Evolutionary conservation across 2,888 invertebrate genomes (phyloP).

Genomic region (Agrotis exclamationis): DNA sequence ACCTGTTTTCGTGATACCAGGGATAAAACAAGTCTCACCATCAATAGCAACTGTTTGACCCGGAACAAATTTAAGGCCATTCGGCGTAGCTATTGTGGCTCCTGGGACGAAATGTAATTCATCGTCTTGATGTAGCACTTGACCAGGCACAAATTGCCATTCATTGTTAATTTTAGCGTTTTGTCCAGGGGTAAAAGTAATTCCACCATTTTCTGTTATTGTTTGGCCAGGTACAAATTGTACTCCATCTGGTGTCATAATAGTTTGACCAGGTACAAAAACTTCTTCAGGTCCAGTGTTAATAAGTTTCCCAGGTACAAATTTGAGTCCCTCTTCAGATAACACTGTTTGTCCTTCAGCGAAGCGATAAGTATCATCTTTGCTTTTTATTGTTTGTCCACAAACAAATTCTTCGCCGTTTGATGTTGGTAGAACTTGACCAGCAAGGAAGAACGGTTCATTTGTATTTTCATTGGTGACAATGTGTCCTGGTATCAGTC

Average conservation of each 20-base stretch:
- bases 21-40: constrained; percentile 91
- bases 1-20: constrained; percentile 90
- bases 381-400: constrained; percentile 92
- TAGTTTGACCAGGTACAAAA: constrained; percentile 92
- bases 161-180: constrained; percentile 89
- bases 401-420: constrained; percentile 92
- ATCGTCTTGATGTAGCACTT: constrained; percentile 90
- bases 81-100: constrained; percentile 92
- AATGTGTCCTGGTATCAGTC: constrained; percentile 94
- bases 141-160: constrained; percentile 93
- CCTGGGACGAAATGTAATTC: constrained; percentile 92
- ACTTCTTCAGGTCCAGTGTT: constrained; percentile 86
- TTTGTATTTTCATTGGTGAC: constrained; percentile 91
- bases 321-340: constrained; percentile 92
- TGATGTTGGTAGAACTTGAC: constrained; percentile 92
- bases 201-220: constrained; percentile 85
- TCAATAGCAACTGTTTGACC: constrained; percentile 91
- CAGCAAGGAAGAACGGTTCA: constrained; percentile 93
- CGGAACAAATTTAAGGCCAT: constrained; percentile 92
- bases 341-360: constrained; percentile 92
- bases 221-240: constrained; percentile 93
- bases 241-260: constrained; percentile 91
- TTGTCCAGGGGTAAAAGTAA: constrained; percentile 92
- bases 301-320: constrained; percentile 91
- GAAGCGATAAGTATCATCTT: constrained; percentile 90